Conservation (phyloP, 2,113 vertebrate species). For the Callaeas wilsoni region DNA sequence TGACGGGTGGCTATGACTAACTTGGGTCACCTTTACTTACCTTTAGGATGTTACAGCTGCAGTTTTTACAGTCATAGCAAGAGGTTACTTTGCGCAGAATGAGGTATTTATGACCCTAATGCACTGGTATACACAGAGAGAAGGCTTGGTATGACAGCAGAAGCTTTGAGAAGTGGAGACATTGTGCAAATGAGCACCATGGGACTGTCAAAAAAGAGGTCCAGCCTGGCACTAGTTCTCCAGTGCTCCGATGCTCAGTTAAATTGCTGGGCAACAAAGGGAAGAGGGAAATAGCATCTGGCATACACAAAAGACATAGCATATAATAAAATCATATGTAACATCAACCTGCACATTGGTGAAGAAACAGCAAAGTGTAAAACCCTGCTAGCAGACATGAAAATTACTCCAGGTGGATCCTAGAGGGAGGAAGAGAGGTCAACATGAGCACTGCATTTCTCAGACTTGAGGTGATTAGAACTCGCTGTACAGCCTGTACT, state of each 20-base stretch:
- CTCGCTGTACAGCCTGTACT: background rate
- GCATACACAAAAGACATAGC: background rate
- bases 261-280: background rate
- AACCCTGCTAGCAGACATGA: background rate
- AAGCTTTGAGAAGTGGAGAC: background rate
- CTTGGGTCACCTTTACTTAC: background rate
- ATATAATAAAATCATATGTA: background rate
- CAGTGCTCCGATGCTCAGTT: accelerated
- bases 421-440: background rate
- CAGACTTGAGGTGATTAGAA: background rate
- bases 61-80: background rate
- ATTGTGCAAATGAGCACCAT: background rate
- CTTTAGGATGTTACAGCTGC: background rate
- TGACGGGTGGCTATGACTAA: background rate
- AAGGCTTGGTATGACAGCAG: background rate
- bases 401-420: background rate
- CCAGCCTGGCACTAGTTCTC: background rate
- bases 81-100: background rate
- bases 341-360: background rate
- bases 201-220: background rate
- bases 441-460: background rate
- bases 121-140: background rate
- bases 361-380: background rate
- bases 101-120: background rate
- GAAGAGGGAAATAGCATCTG: background rate